Percentiles rank a stretch among this genome's conserved stretches.
These are phyloP conservation scores for Agriopis aurantiaria DNA, from an alignment of 2,888 invertebrate species.

Conservation along the genomic window DNA sequence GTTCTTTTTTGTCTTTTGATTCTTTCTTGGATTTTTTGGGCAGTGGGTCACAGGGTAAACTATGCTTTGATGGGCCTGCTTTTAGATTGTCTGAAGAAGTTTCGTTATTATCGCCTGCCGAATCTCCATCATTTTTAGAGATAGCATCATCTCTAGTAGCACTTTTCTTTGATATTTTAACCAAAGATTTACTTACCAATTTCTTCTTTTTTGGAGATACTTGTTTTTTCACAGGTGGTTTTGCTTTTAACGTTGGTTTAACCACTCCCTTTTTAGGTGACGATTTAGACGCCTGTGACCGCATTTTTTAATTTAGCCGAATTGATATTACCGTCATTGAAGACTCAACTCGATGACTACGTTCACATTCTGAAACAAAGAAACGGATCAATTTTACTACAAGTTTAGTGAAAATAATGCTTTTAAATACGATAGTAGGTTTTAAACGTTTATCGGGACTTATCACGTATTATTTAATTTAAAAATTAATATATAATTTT, in stretches of 20 bases:
- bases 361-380: slow-evolving; percentile 82
- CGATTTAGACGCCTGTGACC: slow-evolving; percentile 81
- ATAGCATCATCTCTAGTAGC: slow-evolving; percentile 62
- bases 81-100: slow-evolving; percentile 59
- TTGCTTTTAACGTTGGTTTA: slow-evolving; percentile 73
- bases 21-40: slow-evolving; percentile 73
- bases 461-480: no score
- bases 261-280: slow-evolving; percentile 78
- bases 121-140: slow-evolving; percentile 62
- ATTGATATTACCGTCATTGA: slow-evolving; percentile 73
- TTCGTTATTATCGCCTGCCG: slow-evolving; percentile 61
- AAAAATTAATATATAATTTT: no score
- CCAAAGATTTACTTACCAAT: slow-evolving; percentile 64
- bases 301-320: slow-evolving; percentile 79
- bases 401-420: background rate
- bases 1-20: slow-evolving; percentile 73
- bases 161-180: slow-evolving; percentile 69
- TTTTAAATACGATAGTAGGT: no score
- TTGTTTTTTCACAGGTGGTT: slow-evolving; percentile 69
- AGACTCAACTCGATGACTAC: slow-evolving; percentile 60
- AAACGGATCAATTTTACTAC: slow-evolving; percentile 28
- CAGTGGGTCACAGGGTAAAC: slow-evolving; percentile 62
- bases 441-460: no score
- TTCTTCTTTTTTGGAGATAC: slow-evolving; percentile 71
- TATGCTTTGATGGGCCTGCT: slow-evolving; percentile 62